A percentile compares a stretch with the other conserved stretches of the same genome.
Conservation (phyloP, 1,140 invertebrate species). For the Capitella teleta region DNA sequence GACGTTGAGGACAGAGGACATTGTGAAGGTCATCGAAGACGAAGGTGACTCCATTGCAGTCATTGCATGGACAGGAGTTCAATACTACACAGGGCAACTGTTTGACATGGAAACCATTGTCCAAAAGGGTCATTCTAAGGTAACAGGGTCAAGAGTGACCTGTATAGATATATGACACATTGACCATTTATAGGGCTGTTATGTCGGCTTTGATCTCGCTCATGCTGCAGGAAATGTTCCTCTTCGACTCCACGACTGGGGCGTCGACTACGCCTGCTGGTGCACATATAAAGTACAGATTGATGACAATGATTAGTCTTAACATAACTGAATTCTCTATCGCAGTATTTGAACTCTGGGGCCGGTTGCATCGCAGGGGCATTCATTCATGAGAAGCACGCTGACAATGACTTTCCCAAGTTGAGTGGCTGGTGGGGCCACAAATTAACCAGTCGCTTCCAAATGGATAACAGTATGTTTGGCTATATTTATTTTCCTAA, state of each 20-base stretch:
- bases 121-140: constrained; percentile 44
- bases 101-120: constrained; percentile 51
- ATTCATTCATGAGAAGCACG: constrained; percentile 43
- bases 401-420: constrained; percentile 26
- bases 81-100: constrained; percentile 56
- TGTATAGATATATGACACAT: no score
- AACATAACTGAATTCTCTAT: no score
- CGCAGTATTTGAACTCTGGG: constrained; percentile 50
- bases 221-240: constrained; percentile 55
- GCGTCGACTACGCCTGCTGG: constrained; percentile 56
- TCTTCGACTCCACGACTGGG: constrained; percentile 51
- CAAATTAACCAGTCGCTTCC: constrained; percentile 39
- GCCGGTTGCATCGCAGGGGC: constrained; percentile 49
- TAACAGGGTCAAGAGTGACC: constrained; percentile 15
- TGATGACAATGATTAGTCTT: no score
- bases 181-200: constrained; percentile 46
- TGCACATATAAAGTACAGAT: constrained; percentile 56
- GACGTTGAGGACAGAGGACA: constrained; percentile 35
- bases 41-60: constrained; percentile 49
- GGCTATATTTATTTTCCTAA: background rate
- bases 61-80: constrained; percentile 50
- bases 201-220: constrained; percentile 55
- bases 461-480: constrained; percentile 42
- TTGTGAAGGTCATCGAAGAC: constrained; percentile 45
- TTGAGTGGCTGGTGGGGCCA: constrained; percentile 48